Evolutionary conservation across 2,797 vertebrate species (phyloP).

Genomic region (Cyprinodon diabolis): DNA sequence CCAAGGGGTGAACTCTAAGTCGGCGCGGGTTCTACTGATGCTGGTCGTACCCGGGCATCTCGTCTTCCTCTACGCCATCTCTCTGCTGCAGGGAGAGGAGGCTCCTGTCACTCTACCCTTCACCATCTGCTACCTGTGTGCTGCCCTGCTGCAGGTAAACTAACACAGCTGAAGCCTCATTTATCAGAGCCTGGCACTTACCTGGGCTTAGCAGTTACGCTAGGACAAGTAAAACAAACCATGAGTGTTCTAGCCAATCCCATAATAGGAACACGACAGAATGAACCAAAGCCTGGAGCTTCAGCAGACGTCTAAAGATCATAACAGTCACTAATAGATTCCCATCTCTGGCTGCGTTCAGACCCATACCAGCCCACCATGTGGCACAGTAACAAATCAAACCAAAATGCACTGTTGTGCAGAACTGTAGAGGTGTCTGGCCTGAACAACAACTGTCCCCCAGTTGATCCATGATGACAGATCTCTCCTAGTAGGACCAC

Average conservation of each 20-base stretch:
- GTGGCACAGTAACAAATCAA: background rate
- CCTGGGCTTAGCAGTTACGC: background rate
- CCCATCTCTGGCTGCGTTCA: background rate
- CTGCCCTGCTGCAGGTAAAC: conserved; percentile 89
- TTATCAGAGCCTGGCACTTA: background rate
- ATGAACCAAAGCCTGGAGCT: background rate
- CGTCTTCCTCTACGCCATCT: conserved; percentile 90
- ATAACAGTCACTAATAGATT: background rate
- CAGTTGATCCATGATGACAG: too few species aligned
- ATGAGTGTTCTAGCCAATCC: background rate
- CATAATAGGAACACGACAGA: background rate
- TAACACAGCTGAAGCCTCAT: background rate
- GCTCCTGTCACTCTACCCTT: conserved; percentile 81
- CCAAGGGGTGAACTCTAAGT: conserved; percentile 91
- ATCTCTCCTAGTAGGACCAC: too few species aligned
- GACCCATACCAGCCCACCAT: background rate
- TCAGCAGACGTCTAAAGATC: background rate
- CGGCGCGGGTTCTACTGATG: conserved; percentile 89
- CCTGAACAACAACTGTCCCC: too few species aligned
- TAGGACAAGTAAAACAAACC: background rate
- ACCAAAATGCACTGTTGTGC: background rate
- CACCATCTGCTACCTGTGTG: conserved; percentile 85
- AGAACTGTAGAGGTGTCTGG: background rate
- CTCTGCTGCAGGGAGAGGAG: conserved; percentile 87
- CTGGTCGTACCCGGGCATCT: conserved; percentile 93